Evolutionary conservation across 2,888 invertebrate species (phyloP).

Genomic region (Synanthedon tipuliformis): DNA sequence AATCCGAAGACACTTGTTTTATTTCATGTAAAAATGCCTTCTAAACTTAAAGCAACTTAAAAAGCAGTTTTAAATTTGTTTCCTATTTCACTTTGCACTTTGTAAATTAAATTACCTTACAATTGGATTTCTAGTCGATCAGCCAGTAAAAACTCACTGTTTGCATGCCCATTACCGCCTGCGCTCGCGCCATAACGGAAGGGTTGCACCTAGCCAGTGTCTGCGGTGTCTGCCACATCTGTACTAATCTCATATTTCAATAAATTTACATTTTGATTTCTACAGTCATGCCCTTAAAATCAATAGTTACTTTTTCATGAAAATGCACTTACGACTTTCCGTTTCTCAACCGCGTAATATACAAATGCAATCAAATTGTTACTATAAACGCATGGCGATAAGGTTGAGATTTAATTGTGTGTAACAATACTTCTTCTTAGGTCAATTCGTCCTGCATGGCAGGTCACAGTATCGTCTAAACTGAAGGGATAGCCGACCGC

Average conservation of each 20-base stretch:
- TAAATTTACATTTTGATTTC: slow-evolving; percentile 5
- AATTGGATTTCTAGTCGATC: slow-evolving; percentile 10
- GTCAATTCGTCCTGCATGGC: slow-evolving; percentile 31
- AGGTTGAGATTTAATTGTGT: slow-evolving; percentile 6
- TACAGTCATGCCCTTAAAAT: slow-evolving; percentile 1
- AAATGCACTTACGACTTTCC: background rate
- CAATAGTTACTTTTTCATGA: slow-evolving; percentile 1
- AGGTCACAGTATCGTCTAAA: slow-evolving; percentile 27
- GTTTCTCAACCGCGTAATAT: background rate
- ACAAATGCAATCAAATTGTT: slow-evolving; percentile 1
- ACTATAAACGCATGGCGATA: background rate
- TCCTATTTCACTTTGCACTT: slow-evolving; percentile 11
- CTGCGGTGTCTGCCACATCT: slow-evolving; percentile 18
- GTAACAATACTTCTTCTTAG: slow-evolving; percentile 13
- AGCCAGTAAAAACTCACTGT: slow-evolving; percentile 27
- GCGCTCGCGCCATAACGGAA: slow-evolving; percentile 53
- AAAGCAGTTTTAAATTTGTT: slow-evolving; percentile 18
- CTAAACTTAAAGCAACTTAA: too few species aligned
- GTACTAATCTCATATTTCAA: slow-evolving; percentile 8
- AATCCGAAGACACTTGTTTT: too few species aligned
- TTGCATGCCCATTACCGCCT: slow-evolving; percentile 49
- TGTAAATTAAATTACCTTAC: slow-evolving; percentile 13
- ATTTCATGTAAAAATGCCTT: too few species aligned
- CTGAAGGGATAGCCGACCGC: slow-evolving; percentile 36
- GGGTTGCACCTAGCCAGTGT: slow-evolving; percentile 43